Evolutionary conservation across 2,113 vertebrate genomes (phyloP), one percentile per base, ranked within the genome.

Genomic region (Alces alces): DNA sequence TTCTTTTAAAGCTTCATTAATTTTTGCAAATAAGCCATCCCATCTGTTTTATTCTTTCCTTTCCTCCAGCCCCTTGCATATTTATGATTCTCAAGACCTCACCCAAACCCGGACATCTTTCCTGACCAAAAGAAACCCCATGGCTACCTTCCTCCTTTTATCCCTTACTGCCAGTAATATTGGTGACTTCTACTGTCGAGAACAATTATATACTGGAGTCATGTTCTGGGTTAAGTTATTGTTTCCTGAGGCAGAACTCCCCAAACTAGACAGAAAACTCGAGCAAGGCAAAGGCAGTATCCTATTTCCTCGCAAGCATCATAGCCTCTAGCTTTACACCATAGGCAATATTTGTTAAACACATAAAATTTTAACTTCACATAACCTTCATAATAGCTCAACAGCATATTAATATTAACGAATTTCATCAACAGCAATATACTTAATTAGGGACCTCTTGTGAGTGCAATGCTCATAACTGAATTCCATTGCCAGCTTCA

Each of bases 11-110:
- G 33, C 30, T 76, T 91, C 89, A 93, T 94, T 97, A 76, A 64
- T 91, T 96, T 93, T 86, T 97, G 33, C 61, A 93, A 96, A 70
- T 23, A 91, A 93, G 45, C 25, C 60, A 66, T 43, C 30, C n/a
- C 55, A 55, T 91, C n/a, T 91, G 55, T n/a, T 94, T 95, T 43
- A 54, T 28, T 82, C 87, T 76, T 43, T 95, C 15, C 60, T 95
- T 93, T 82, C n/a, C 78, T 86, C 1, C 0, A 90, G 30, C 23
- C 19, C 23, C 28, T 73, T 85, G 12, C 19, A 73, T 54, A 64
- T 82, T 66, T 39, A 61, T 39, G 3, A 33, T 30, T 66, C 28
- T 92, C 27, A 83, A 89, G 61, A 80, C 45, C 64, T 96, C 6
- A 17, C 39, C 17, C 21, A 79, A 79, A 52, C 10, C 66, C 28